Evolutionary conservation across 2,888 invertebrate species (phyloP), one percentile per base, ranked within the genome.

Genomic region (Margaritifera margaritifera): DNA sequence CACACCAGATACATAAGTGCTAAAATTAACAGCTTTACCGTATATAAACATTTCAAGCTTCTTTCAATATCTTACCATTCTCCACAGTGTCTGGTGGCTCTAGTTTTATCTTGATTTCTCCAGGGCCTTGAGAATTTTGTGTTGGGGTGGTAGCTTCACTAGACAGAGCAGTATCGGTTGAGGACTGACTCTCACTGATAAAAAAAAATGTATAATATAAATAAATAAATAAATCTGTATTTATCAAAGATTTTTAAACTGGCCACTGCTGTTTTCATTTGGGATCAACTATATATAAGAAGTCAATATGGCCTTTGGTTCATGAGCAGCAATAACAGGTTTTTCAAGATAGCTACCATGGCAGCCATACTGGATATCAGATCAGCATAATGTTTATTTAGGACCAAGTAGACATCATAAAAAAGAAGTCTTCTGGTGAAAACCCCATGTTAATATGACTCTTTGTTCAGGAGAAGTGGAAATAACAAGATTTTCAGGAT

Each of bases 161-260:
- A 3, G 88, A 89, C 51, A 88, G 80, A 8, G 89, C 89, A 27
- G 89, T 89, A 75, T 89, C 89, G 62, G 89, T 89, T 0, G 89
- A 89, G n/a, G 88, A 88, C 76, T 89, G 88, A 66, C 88, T 89
- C 64, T 89, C 88, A 52, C 87, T 82, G 60, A 71, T 74, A 64
- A 54, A 54, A 62, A 61, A 63, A 52, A 64, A 0, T 42, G 18
- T 4, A 54, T 11, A n/a, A 60, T 4, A 22, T 22, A 22, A 19
- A 22, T 25, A 50, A 50, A 62, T 25, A 60, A 20, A 52, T 18
- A 15, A 42, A 18, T 52, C 6, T 56, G 19, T 64, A 20, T 51
- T 56, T 42, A 6, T 15, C 15, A 11, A 42, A 15, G 42, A 42
- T 42, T 42, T 42, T 42, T 15, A 42, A 42, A 42, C 15, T 11